Evolutionary conservation across 2,888 invertebrate genomes (phyloP).

Genomic region (Carcina quercana): DNA sequence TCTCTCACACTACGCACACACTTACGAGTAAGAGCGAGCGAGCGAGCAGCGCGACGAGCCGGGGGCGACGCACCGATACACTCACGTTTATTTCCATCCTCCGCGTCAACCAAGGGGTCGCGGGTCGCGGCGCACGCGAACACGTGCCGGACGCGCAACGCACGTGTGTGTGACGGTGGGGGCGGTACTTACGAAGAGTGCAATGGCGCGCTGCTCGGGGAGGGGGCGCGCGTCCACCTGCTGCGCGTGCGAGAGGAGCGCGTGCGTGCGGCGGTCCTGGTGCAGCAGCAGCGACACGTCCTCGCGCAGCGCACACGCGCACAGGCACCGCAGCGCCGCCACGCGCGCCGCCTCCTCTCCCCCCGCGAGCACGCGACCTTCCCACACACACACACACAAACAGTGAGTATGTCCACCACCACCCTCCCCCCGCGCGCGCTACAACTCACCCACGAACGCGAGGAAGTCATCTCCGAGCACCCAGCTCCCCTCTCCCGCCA

Average conservation of each 20-base stretch:
- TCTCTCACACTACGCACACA: no score
- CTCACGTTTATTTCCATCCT: no score
- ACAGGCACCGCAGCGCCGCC: conserved; percentile 80
- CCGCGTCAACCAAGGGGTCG: no score
- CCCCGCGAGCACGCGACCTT: conserved; percentile 61
- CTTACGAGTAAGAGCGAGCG: no score
- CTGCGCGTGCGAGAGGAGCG: conserved; percentile 90
- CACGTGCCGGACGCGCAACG: no score
- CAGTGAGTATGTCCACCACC: neutral
- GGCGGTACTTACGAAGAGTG: conserved; percentile 80
- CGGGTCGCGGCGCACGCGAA: no score
- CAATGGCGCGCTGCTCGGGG: conserved; percentile 86
- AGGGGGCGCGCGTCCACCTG: conserved; percentile 83
- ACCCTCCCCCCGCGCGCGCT: neutral
- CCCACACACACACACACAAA: no score
- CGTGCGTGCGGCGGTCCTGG: conserved; percentile 91
- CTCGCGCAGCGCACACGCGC: conserved; percentile 87
- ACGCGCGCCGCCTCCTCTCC: conserved; percentile 76
- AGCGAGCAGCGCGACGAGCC: no score
- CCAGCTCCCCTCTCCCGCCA: conserved; percentile 94
- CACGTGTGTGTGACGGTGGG: no score
- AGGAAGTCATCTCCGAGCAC: conserved; percentile 92
- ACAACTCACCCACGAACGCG: conserved; percentile 79
- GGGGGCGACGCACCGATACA: no score
- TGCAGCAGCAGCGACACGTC: conserved; percentile 92